These are phyloP conservation scores for Conus canariensis DNA, from an alignment of 2,888 invertebrate species.

Conservation along the genomic window DNA sequence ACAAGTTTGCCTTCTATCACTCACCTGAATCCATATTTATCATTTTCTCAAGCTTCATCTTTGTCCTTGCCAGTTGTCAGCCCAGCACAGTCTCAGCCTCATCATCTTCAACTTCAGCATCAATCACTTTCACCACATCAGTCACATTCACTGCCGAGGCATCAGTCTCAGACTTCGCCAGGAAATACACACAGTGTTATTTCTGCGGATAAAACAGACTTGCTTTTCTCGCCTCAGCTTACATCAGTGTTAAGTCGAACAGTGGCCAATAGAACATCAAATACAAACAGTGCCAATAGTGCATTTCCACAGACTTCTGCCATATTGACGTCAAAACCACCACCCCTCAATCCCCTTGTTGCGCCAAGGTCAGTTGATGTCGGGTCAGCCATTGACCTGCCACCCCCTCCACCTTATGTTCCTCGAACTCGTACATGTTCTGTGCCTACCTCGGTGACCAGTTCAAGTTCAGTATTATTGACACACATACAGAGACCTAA, in stretches of 20 bases:
- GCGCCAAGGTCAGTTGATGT: neutral
- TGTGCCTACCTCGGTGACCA: constrained; percentile 35
- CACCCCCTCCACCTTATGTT: constrained; percentile 54
- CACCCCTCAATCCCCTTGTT: neutral
- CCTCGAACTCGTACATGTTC: constrained; percentile 43
- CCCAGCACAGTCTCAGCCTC: constrained; percentile 42
- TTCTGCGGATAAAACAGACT: constrained; percentile 26
- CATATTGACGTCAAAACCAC: constrained; percentile 31
- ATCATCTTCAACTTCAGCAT: constrained; percentile 40
- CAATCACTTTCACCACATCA: constrained; percentile 37
- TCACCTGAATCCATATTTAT: constrained; percentile 29
- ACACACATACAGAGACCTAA: constrained; percentile 63
- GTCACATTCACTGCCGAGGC: constrained; percentile 31
- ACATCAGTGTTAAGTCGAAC: constrained; percentile 33
- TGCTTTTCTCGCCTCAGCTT: constrained; percentile 45
- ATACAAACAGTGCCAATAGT: constrained; percentile 2
- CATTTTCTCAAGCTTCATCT: constrained; percentile 38
- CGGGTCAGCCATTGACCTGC: constrained; percentile 36
- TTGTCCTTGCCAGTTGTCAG: constrained; percentile 35
- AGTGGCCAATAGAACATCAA: neutral
- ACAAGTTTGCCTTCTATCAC: constrained; percentile 46
- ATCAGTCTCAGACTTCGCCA: constrained; percentile 28
- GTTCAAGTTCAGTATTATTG: constrained; percentile 57
- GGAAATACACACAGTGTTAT: neutral
- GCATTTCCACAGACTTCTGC: constrained; percentile 40